Percentiles rank a stretch among this genome's conserved stretches.
Evolutionary conservation across 2,888 invertebrate species (phyloP).

Genomic region (Candidula unifasciata): DNA sequence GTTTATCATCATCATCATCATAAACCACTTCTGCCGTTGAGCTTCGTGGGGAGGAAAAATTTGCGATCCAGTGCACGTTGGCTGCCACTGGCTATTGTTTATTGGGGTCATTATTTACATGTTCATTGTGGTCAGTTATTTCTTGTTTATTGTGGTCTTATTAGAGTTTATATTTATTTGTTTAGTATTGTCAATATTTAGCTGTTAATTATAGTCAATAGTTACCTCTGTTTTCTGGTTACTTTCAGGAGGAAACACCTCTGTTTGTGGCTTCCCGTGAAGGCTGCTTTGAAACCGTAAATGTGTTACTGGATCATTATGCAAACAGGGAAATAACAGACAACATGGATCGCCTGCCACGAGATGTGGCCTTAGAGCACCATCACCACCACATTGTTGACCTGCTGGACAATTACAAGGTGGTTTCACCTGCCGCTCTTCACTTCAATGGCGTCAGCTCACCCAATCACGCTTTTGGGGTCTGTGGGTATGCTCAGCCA

Average conservation of each 20-base stretch:
- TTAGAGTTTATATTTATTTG: too few relatives aligned
- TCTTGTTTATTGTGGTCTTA: too few relatives aligned
- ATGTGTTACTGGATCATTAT: constrained; percentile 91
- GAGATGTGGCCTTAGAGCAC: constrained; percentile 94
- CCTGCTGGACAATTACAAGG: constrained; percentile 89
- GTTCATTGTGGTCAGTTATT: too few relatives aligned
- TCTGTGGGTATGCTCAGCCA: constrained; percentile 2
- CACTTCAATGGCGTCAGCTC: constrained; percentile 31
- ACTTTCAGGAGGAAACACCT: constrained; percentile 91
- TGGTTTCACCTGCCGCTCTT: constrained; percentile 59
- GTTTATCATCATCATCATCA: too few relatives aligned
- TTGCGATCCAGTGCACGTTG: too few relatives aligned
- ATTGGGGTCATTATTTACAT: too few relatives aligned
- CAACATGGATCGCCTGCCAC: constrained; percentile 96
- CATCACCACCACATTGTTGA: constrained; percentile 95
- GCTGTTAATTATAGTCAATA: too few relatives aligned
- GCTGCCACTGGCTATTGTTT: too few relatives aligned
- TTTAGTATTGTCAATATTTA: too few relatives aligned
- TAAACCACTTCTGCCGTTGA: too few relatives aligned
- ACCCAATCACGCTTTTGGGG: constrained; percentile 11
- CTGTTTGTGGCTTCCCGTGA: constrained; percentile 96
- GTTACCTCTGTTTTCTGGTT: too few relatives aligned
- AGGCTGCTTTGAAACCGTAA: constrained; percentile 94
- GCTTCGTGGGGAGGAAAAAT: too few relatives aligned
- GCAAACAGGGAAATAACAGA: constrained; percentile 98